phyloP scores from a whole-genome alignment of 2,113 vertebrate species.

The Cryptomyrus ogoouensis region DNA sequence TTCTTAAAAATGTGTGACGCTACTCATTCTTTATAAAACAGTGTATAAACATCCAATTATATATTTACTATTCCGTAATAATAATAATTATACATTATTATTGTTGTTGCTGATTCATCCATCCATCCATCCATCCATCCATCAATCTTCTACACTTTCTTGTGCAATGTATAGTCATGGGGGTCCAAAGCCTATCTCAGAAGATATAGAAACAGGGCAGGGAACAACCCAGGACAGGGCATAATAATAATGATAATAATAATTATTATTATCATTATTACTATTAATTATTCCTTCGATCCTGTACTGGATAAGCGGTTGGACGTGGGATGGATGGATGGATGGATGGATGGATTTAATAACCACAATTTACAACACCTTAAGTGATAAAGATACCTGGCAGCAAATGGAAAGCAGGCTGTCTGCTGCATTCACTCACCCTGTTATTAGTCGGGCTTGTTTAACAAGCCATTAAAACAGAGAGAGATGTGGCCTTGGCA shows the following conservation, averaged over 20 bases:
- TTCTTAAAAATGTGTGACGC: neutral
- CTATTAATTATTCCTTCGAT: neutral
- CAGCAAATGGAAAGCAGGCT: neutral
- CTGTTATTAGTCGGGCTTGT: neutral
- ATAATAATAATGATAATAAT: neutral
- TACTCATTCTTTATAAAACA: neutral
- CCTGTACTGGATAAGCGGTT: neutral
- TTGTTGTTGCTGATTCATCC: neutral
- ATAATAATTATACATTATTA: neutral
- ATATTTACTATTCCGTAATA: neutral
- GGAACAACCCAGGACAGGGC: neutral
- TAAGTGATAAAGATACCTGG: neutral
- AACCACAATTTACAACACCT: neutral
- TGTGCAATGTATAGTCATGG: neutral
- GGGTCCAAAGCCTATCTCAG: neutral
- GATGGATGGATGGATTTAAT: neutral
- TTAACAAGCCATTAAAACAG: constrained; percentile 7
- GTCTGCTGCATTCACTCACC: neutral
- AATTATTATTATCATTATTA: neutral
- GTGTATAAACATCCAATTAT: neutral
- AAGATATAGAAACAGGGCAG: neutral
- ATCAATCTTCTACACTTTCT: neutral
- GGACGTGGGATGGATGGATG: neutral
- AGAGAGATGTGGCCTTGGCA: neutral
- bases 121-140: neutral